These are phyloP conservation scores for Temnopleurus reevesii DNA, from an alignment of 53 echinoderm and acorn worm genomes.

Conservation along the genomic window DNA sequence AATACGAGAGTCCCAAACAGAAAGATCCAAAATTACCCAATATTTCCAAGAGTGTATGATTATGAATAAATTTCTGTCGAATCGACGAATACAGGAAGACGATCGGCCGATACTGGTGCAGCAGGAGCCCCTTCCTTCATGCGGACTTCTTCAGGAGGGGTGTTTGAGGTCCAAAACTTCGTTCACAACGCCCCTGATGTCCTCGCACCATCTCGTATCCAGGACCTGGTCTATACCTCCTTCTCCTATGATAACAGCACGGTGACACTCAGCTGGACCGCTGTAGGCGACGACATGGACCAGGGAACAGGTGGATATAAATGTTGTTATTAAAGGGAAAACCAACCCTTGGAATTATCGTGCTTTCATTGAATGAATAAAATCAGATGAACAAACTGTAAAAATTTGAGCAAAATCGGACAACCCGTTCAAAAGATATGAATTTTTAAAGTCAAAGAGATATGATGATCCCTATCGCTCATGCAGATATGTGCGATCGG, in stretches of 20 bases:
- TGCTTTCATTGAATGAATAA: no score
- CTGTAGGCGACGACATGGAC: slow-evolving; percentile 49
- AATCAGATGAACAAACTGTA: no score
- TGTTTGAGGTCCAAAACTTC: slow-evolving; percentile 9
- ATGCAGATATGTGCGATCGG: no score
- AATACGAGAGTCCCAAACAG: no score
- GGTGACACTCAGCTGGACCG: slow-evolving; percentile 7
- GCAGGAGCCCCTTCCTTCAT: background rate
- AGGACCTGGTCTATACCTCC: background rate
- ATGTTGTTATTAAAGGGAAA: background rate
- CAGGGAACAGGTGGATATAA: slow-evolving; percentile 18
- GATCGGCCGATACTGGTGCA: background rate
- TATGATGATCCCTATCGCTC: no score
- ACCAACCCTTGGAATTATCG: no score
- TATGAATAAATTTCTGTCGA: no score
- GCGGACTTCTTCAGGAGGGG: slow-evolving; percentile 35
- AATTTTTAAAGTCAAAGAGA: no score
- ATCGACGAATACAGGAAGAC: background rate
- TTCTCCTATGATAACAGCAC: slow-evolving; percentile 53
- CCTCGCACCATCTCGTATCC: slow-evolving; percentile 4
- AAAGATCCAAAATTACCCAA: no score
- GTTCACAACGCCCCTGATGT: background rate
- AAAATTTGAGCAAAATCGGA: no score
- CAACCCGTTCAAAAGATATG: no score
- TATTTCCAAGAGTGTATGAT: no score